These are phyloP conservation scores for Autographa gamma DNA, from an alignment of 2,888 invertebrate genomes.

Conservation along the genomic window DNA sequence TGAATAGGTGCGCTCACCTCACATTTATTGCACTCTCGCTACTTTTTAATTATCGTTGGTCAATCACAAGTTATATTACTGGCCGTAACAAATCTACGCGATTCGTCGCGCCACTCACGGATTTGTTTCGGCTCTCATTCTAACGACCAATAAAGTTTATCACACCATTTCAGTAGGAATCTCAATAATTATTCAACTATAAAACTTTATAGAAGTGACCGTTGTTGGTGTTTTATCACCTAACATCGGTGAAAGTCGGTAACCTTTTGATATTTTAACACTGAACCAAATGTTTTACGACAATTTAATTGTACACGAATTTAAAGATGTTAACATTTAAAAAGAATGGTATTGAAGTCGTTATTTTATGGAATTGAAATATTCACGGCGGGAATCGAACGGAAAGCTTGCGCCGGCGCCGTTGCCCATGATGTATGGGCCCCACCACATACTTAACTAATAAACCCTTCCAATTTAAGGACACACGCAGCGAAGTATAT, in stretches of 20 bases:
- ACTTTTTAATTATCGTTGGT: slow-evolving; percentile 84
- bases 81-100: slow-evolving; percentile 74
- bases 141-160: slow-evolving; percentile 86
- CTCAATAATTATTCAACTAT: slow-evolving; percentile 78
- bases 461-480: slow-evolving; percentile 77
- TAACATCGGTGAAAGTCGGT: slow-evolving; percentile 72
- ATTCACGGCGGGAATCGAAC: slow-evolving; percentile 75
- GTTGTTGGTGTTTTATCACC: slow-evolving; percentile 72
- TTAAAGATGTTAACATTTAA: slow-evolving; percentile 51
- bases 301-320: slow-evolving; percentile 47
- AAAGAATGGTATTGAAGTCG: slow-evolving; percentile 55
- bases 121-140: slow-evolving; percentile 79
- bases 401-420: slow-evolving; percentile 82
- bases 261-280: slow-evolving; percentile 61
- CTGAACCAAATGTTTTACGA: slow-evolving; percentile 48
- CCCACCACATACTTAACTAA: slow-evolving; percentile 82
- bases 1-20: slow-evolving; percentile 56
- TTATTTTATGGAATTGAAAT: slow-evolving; percentile 69
- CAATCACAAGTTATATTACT: slow-evolving; percentile 75
- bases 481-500: slow-evolving; percentile 71
- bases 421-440: slow-evolving; percentile 81
- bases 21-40: slow-evolving; percentile 74
- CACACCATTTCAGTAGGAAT: slow-evolving; percentile 86
- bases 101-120: slow-evolving; percentile 79
- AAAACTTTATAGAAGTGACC: slow-evolving; percentile 76